Conservation (phyloP, 2,797 vertebrate genomes). For the Zenarchopterus dispar region DNA sequence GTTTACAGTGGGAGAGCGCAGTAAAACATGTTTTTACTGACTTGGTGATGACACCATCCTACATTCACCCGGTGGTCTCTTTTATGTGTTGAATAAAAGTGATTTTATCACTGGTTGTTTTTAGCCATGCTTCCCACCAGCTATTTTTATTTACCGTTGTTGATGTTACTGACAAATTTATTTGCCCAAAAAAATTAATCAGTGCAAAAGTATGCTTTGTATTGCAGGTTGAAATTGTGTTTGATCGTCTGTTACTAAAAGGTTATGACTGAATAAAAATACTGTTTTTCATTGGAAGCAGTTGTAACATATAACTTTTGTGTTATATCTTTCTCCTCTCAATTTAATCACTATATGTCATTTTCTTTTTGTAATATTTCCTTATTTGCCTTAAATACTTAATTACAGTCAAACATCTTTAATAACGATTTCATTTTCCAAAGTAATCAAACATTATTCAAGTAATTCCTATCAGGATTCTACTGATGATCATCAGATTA, state of each 20-base stretch:
- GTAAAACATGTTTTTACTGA: slow-evolving; percentile 3
- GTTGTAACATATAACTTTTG: too few species aligned
- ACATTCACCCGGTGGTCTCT: slow-evolving; percentile 1
- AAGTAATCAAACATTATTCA: background rate
- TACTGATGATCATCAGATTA: background rate
- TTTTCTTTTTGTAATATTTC: too few species aligned
- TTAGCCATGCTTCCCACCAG: background rate
- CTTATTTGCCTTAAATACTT: too few species aligned
- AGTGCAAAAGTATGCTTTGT: slow-evolving; percentile 1
- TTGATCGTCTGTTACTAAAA: slow-evolving; percentile 12
- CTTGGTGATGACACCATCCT: background rate
- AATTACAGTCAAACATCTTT: too few species aligned
- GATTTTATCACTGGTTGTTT: slow-evolving; percentile 3
- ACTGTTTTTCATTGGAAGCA: too few species aligned
- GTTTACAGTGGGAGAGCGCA: slow-evolving; percentile 4
- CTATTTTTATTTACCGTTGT: slow-evolving; percentile 1
- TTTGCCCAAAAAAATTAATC: background rate
- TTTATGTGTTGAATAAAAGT: slow-evolving; percentile 13
- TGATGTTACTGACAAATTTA: background rate
- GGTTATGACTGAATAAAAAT: too few species aligned
- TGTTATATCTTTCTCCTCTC: too few species aligned
- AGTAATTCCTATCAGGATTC: background rate
- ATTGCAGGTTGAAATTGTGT: slow-evolving; percentile 2
- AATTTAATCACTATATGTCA: too few species aligned
- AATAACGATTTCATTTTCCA: too few species aligned